A percentile compares a stretch with the other conserved stretches of the same genome.
These are phyloP conservation scores for Pogonognathellus flavescens DNA, from an alignment of 1,140 invertebrate genomes.

Conservation along the genomic window DNA sequence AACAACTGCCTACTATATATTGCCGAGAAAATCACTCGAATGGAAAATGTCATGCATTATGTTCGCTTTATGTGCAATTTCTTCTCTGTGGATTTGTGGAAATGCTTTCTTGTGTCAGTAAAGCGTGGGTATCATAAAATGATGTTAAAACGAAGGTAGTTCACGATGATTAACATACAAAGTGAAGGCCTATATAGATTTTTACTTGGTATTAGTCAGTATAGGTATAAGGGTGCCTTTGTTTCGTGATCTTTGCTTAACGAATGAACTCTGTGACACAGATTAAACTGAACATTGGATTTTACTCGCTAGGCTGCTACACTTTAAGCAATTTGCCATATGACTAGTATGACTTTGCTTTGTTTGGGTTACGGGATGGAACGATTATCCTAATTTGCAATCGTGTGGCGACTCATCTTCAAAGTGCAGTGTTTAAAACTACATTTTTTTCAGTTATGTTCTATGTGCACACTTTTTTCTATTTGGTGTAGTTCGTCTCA, in stretches of 20 bases:
- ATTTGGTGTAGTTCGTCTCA: too few relatives aligned
- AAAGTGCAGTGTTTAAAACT: constrained; percentile 37
- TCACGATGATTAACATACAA: not conserved
- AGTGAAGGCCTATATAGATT: not conserved
- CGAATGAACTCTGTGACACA: constrained; percentile 44
- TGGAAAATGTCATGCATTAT: constrained; percentile 40
- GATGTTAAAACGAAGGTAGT: not conserved
- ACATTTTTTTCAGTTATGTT: not conserved
- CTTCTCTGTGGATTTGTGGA: not conserved
- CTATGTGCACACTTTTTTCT: too few relatives aligned
- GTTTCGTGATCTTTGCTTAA: constrained; percentile 26
- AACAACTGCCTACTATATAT: not conserved
- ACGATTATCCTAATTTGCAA: constrained; percentile 41
- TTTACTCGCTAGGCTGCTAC: not conserved
- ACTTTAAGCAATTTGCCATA: not conserved
- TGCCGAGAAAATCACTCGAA: constrained; percentile 1
- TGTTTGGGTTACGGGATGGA: constrained; percentile 38
- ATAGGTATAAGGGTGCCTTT: not conserved
- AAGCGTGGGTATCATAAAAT: not conserved
- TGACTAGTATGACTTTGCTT: constrained; percentile 9
- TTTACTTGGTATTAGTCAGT: not conserved
- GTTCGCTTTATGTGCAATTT: not conserved
- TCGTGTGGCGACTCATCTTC: constrained; percentile 25
- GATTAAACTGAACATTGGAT: not conserved
- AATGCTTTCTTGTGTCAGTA: not conserved